phyloP scores from a whole-genome alignment of 1,140 invertebrate genomes.

The Micrasema longulum region DNA sequence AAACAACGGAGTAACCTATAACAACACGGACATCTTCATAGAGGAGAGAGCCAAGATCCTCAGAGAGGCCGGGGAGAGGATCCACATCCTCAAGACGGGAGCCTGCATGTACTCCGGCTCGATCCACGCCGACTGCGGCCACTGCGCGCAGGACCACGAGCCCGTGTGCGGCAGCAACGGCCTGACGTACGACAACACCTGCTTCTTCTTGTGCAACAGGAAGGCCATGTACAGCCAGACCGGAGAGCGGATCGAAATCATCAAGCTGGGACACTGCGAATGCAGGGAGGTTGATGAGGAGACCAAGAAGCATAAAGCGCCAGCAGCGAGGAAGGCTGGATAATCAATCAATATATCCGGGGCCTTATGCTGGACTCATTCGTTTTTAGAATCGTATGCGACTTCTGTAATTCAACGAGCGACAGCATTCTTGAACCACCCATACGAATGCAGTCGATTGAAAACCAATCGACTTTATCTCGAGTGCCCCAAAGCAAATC shows the following conservation, averaged over 20 bases:
- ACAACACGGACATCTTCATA: neutral
- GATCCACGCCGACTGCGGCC: neutral
- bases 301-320: neutral
- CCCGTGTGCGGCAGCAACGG: slow-evolving; percentile 14
- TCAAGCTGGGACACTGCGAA: neutral
- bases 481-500: neutral
- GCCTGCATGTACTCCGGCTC: neutral
- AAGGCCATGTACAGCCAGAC: neutral
- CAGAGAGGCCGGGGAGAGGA: neutral
- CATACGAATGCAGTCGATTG: no score
- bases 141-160: neutral
- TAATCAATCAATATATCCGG: neutral
- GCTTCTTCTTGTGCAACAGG: slow-evolving; percentile 11
- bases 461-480: no score
- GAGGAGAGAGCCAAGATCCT: neutral
- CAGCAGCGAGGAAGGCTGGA: neutral
- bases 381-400: no score
- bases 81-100: neutral
- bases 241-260: neutral
- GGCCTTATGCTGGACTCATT: no score
- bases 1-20: neutral
- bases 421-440: no score
- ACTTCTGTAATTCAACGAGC: no score
- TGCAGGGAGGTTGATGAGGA: no score
- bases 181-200: neutral